phyloP scores from a whole-genome alignment of 2,113 vertebrate species.

The Eulacestoma nigropectus region DNA sequence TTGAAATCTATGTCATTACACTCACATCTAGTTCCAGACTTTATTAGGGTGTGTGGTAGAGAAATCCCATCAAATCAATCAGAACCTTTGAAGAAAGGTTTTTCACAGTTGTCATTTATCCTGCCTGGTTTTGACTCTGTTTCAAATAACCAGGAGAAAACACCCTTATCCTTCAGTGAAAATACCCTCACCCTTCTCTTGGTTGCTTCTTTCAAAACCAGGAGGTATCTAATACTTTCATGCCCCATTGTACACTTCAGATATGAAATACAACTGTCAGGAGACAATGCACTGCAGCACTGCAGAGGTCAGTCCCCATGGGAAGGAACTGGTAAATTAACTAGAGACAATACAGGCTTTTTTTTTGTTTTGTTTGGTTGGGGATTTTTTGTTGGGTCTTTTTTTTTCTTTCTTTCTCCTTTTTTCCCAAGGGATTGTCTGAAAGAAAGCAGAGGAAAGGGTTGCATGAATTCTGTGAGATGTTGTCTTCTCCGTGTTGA shows the following conservation, averaged over 20 bases:
- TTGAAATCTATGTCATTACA: not conserved
- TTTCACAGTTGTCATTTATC: not conserved
- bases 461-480: not conserved
- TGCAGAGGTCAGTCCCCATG: not conserved
- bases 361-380: not conserved
- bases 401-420: fast-evolving
- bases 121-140: not conserved
- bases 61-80: not conserved
- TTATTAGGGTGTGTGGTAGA: not conserved
- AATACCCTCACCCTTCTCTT: not conserved
- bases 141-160: not conserved
- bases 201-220: not conserved
- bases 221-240: not conserved
- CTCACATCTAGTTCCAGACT: not conserved
- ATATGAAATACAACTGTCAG: not conserved
- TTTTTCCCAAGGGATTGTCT: not conserved
- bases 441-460: not conserved
- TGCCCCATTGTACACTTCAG: not conserved
- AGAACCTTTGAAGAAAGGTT: not conserved
- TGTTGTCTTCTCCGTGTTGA: not conserved
- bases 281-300: not conserved
- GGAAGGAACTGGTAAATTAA: not conserved
- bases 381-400: not conserved
- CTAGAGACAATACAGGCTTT: not conserved
- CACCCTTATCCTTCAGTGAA: not conserved